A percentile compares a stretch with the other conserved stretches of the same genome.
These are phyloP conservation scores for Coecobrya sp. DNA, from an alignment of 2,888 invertebrate species.

Conservation along the genomic window DNA sequence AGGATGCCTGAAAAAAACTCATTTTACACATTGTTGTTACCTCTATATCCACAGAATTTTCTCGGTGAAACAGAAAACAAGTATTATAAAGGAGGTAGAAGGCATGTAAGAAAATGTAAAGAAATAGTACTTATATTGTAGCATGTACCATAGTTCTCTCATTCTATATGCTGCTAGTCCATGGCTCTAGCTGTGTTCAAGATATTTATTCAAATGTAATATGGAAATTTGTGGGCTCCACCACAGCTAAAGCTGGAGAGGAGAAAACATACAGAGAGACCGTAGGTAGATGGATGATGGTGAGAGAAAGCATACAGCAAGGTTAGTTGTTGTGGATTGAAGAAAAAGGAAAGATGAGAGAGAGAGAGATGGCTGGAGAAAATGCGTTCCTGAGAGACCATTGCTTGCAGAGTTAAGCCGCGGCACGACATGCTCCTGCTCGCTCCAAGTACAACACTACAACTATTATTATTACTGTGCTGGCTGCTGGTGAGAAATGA, in stretches of 20 bases:
- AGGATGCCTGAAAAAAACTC: constrained; percentile 53
- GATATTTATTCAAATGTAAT: constrained; percentile 76
- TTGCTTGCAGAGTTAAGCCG: constrained; percentile 67
- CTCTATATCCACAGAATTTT: constrained; percentile 35
- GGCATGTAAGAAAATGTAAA: not conserved
- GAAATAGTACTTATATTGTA: not conserved
- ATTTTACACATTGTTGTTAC: constrained; percentile 76
- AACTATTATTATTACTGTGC: not conserved
- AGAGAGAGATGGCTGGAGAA: constrained; percentile 15
- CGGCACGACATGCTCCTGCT: constrained; percentile 58
- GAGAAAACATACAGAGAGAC: constrained; percentile 16
- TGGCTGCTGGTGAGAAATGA: constrained; percentile 68
- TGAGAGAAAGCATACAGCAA: constrained; percentile 18
- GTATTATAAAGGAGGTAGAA: not conserved
- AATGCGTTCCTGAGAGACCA: constrained; percentile 76
- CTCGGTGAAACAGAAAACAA: not conserved
- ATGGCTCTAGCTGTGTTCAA: not conserved
- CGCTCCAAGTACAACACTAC: not conserved
- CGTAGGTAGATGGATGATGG: constrained; percentile 25
- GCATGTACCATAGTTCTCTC: not conserved
- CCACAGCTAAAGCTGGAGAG: constrained; percentile 10
- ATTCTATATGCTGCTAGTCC: not conserved
- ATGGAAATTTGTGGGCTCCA: constrained; percentile 75
- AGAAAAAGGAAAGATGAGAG: constrained; percentile 32
- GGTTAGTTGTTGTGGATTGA: constrained; percentile 47